These are phyloP conservation scores for Halyomorpha halys DNA, from an alignment of 1,140 invertebrate genomes.

Conservation along the genomic window DNA sequence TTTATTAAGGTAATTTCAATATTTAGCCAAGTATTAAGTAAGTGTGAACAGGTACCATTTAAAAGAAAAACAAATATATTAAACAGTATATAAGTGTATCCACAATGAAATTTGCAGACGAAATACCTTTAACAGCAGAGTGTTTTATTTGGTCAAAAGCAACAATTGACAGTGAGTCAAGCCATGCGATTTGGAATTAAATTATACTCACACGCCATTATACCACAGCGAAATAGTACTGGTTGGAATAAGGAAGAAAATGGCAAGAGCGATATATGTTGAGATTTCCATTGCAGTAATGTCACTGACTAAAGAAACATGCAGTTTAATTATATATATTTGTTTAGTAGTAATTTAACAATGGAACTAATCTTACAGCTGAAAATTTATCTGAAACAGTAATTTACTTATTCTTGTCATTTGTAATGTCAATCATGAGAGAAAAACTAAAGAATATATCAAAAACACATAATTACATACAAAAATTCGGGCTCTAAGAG, in stretches of 20 bases:
- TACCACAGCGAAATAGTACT: not conserved
- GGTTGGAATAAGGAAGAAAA: slow-evolving; percentile 13
- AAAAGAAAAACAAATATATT: too few species aligned
- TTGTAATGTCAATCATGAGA: too few species aligned
- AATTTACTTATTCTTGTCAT: not conserved
- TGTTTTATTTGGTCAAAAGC: not conserved
- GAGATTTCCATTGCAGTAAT: not conserved
- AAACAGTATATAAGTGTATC: too few species aligned
- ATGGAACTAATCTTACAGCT: slow-evolving; percentile 1
- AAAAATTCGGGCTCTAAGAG: too few species aligned
- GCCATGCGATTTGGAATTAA: slow-evolving; percentile 1
- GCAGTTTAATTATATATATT: not conserved
- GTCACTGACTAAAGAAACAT: not conserved
- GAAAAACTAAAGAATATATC: too few species aligned
- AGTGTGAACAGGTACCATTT: too few species aligned
- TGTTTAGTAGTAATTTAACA: not conserved
- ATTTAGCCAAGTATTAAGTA: too few species aligned
- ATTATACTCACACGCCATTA: slow-evolving; percentile 17
- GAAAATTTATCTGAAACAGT: slow-evolving; percentile 5
- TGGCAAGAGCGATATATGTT: not conserved
- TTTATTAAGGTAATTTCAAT: too few species aligned
- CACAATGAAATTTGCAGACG: too few species aligned
- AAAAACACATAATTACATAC: too few species aligned
- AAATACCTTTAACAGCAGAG: not conserved
- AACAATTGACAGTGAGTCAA: not conserved